Evolutionary conservation across 2,113 vertebrate species (phyloP).

Genomic region (Sylvietta virens): DNA sequence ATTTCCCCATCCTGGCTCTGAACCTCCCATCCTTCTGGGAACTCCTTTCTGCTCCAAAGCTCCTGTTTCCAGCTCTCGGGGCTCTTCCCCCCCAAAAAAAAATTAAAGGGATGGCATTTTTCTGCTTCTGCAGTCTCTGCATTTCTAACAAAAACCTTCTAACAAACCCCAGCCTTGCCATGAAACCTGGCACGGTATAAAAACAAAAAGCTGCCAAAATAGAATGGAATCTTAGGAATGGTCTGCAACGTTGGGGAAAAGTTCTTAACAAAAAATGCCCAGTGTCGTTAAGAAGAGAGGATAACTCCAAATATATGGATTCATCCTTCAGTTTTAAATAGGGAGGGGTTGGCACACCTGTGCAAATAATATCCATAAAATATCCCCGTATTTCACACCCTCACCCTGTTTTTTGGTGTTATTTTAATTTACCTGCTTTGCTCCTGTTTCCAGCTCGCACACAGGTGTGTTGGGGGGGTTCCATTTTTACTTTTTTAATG

Average conservation of each 20-base stretch:
- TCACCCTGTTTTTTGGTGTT: not conserved
- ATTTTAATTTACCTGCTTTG: not conserved
- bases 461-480: fast-evolving
- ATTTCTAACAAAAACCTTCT: not conserved
- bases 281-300: not conserved
- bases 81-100: not conserved
- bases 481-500: not conserved
- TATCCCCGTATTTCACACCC: fast-evolving
- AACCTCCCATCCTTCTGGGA: not conserved
- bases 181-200: not conserved
- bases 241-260: not conserved
- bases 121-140: not conserved
- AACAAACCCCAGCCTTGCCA: not conserved
- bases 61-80: not conserved
- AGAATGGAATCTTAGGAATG: not conserved
- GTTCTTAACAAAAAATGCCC: not conserved
- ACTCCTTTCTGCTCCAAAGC: not conserved
- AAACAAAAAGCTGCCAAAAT: not conserved
- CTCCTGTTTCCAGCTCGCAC: not conserved
- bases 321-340: too few relatives aligned
- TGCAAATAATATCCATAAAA: not conserved
- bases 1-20: fast-evolving
- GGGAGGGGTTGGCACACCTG: fast-evolving
- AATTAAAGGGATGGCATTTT: fast-evolving
- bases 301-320: not conserved